These are phyloP conservation scores for Helleia helle DNA, from an alignment of 2,888 invertebrate genomes.

Conservation along the genomic window DNA sequence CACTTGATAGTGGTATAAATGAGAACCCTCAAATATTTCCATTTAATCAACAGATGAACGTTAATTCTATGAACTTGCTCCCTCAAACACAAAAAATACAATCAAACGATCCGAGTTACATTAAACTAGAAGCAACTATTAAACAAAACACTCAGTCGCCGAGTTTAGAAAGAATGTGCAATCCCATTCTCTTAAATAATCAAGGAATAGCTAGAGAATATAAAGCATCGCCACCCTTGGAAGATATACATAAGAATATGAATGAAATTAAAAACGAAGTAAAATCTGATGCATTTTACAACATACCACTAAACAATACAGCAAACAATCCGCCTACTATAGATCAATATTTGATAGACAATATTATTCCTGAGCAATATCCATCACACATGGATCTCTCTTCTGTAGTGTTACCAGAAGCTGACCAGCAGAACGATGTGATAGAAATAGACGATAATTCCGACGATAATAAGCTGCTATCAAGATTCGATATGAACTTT, in stretches of 20 bases:
- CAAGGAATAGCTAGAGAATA: conserved; percentile 48
- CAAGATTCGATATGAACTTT: conserved; percentile 58
- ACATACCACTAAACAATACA: conserved; percentile 36
- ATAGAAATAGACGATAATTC: conserved; percentile 68
- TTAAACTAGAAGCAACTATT: conserved; percentile 60
- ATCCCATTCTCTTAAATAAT: conserved; percentile 47
- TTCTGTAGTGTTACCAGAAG: conserved; percentile 43
- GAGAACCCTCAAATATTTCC: conserved; percentile 51
- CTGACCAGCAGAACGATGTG: conserved; percentile 52
- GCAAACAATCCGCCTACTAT: conserved; percentile 45
- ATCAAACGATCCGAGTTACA: conserved; percentile 56
- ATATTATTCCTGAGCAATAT: conserved; percentile 58
- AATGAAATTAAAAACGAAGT: conserved; percentile 62
- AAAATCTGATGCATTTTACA: conserved; percentile 58
- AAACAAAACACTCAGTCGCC: conserved; percentile 66
- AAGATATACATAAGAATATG: conserved; percentile 62
- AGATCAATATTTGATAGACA: conserved; percentile 60
- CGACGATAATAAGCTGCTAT: conserved; percentile 56
- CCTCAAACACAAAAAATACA: conserved; percentile 55
- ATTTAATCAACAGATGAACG: conserved; percentile 56
- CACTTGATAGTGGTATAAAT: conserved; percentile 41
- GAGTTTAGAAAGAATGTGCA: conserved; percentile 59
- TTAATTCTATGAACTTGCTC: conserved; percentile 48
- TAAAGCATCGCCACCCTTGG: conserved; percentile 61
- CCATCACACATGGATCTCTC: conserved; percentile 50